These are phyloP conservation scores for Ramazzottius varieornatus DNA, from an alignment of 2,888 invertebrate species.

Conservation along the genomic window DNA sequence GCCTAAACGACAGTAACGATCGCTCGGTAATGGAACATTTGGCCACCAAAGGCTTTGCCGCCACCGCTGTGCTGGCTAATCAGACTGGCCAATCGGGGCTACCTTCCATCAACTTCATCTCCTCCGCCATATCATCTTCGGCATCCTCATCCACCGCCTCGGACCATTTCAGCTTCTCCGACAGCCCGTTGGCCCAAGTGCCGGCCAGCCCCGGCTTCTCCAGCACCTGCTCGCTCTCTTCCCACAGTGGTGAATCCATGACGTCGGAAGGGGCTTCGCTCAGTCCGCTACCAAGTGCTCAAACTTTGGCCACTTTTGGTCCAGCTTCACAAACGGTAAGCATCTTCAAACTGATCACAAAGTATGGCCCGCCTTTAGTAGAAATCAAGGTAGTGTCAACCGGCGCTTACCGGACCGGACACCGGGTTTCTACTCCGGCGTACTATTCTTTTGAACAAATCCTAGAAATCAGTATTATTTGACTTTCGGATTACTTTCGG, in stretches of 20 bases:
- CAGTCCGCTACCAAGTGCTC: not conserved
- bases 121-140: no score
- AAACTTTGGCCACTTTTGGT: not conserved
- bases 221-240: not conserved
- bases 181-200: not conserved
- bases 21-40: not conserved
- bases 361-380: no score
- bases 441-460: no score
- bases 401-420: no score
- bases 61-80: not conserved
- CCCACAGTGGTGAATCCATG: not conserved
- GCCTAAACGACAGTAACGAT: not conserved
- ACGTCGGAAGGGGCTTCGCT: not conserved
- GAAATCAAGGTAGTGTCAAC: no score
- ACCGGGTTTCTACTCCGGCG: no score
- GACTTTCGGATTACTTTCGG: no score
- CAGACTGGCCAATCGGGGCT: not conserved
- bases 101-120: not conserved
- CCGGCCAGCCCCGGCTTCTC: constrained; percentile 1
- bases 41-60: constrained; percentile 1
- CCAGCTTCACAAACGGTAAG: no score
- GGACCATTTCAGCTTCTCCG: no score
- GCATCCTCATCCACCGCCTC: no score
- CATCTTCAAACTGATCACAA: no score
- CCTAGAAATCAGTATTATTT: no score